Evolutionary conservation across 2,113 vertebrate species (phyloP).

Genomic region (Hypanus sabinus): DNA sequence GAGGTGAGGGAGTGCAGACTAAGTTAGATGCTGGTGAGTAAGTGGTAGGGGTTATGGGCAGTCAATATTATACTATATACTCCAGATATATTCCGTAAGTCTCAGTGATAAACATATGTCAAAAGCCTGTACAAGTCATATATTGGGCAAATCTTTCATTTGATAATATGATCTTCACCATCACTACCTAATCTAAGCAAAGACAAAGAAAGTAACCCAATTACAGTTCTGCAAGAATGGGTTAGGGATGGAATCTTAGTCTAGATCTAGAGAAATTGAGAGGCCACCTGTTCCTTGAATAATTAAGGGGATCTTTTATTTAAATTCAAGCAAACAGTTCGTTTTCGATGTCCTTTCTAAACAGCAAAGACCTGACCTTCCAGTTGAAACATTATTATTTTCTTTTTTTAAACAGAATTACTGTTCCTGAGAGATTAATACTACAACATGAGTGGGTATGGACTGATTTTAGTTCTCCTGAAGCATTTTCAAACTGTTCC

Average conservation of each 20-base stretch:
- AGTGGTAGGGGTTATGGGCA: background rate
- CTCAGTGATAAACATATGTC: background rate
- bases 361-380: too few species aligned
- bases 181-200: background rate
- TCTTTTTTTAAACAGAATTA: background rate
- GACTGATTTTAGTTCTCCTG: background rate
- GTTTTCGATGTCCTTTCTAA: background rate
- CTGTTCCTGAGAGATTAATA: background rate
- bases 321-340: background rate
- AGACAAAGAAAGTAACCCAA: background rate
- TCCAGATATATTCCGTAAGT: background rate
- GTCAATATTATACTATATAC: background rate
- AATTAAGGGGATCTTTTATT: background rate
- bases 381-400: background rate
- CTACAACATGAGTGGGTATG: background rate
- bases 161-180: background rate
- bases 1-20: background rate
- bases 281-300: background rate
- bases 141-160: background rate
- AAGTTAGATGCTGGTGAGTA: background rate
- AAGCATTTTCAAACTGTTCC: background rate
- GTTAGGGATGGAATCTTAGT: background rate
- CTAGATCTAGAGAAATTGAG: too few species aligned
- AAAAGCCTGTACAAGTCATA: background rate
- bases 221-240: background rate